Conservation (phyloP, 1,140 invertebrate genomes). For the Drosophila truncata region DNA sequence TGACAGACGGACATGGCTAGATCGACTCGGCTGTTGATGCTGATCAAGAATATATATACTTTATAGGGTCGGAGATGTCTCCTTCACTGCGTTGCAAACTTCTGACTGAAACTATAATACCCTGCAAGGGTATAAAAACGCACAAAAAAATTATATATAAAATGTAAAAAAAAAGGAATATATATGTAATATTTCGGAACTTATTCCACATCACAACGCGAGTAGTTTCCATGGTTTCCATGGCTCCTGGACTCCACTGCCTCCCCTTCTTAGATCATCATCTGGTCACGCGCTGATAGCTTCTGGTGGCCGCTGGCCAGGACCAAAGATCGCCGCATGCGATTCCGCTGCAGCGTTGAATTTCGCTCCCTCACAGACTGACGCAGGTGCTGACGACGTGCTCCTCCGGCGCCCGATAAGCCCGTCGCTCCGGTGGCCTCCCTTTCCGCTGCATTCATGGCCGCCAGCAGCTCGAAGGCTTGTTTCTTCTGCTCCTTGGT, state of each 20-base stretch:
- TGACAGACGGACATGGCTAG: too few species aligned
- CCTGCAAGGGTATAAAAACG: too few species aligned
- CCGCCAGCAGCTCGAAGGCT: constrained; percentile 85
- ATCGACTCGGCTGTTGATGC: too few species aligned
- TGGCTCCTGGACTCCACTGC: constrained; percentile 16
- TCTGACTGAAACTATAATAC: too few species aligned
- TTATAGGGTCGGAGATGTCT: too few species aligned
- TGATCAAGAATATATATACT: too few species aligned
- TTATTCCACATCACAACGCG: constrained; percentile 76
- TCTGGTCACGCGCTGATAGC: constrained; percentile 62
- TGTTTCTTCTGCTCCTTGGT: constrained; percentile 86
- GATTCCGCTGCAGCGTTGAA: constrained; percentile 67
- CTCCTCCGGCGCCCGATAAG: constrained; percentile 3
- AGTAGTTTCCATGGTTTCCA: constrained; percentile 54
- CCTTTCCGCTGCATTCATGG: constrained; percentile 85
- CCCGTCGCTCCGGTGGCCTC: constrained; percentile 27
- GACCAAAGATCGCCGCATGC: constrained; percentile 71
- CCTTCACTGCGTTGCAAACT: too few species aligned
- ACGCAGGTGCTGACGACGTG: constrained; percentile 62
- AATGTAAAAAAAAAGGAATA: constrained; percentile 32
- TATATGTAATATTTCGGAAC: constrained; percentile 50
- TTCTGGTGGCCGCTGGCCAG: constrained; percentile 39
- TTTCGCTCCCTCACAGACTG: constrained; percentile 75
- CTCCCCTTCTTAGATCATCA: constrained; percentile 50
- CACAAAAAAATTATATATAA: constrained; percentile 3